Percentiles rank a stretch among this genome's conserved stretches.
Conservation (phyloP, 2,888 invertebrate genomes). For the Prosopocoilus inquinatus region DNA sequence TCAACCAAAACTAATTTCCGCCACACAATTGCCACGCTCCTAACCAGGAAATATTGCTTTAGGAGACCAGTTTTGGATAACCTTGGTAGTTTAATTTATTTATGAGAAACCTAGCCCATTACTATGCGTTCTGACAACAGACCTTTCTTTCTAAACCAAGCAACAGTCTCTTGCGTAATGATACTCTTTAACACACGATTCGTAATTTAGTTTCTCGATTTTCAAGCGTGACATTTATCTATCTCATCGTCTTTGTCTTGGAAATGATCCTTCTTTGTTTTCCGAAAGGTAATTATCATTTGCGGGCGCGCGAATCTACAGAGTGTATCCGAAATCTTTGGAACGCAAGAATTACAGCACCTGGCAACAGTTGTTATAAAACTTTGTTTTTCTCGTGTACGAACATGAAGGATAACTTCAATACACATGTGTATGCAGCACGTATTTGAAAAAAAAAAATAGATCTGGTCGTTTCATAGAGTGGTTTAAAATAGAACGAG, state of each 20-base stretch:
- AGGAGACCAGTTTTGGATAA: slow-evolving; percentile 46
- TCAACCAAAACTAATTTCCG: slow-evolving; percentile 26
- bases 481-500: too few relatives aligned
- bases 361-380: too few relatives aligned
- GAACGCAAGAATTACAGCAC: too few relatives aligned
- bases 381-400: too few relatives aligned
- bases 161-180: slow-evolving; percentile 13
- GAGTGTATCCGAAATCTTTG: too few relatives aligned
- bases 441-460: too few relatives aligned
- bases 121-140: slow-evolving; percentile 43
- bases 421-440: too few relatives aligned
- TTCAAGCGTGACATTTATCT: slow-evolving; percentile 17
- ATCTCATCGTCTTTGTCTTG: slow-evolving; percentile 12
- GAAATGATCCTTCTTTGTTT: too few relatives aligned
- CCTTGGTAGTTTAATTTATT: slow-evolving; percentile 47
- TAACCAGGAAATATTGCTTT: slow-evolving; percentile 37
- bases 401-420: too few relatives aligned
- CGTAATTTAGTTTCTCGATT: slow-evolving; percentile 17
- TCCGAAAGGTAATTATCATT: too few relatives aligned
- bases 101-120: slow-evolving; percentile 47
- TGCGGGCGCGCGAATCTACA: too few relatives aligned
- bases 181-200: slow-evolving; percentile 12
- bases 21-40: slow-evolving; percentile 24
- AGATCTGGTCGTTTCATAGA: too few relatives aligned
- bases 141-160: slow-evolving; percentile 34